Conservation (phyloP, 2,888 invertebrate genomes). For the Arenicola marina region DNA sequence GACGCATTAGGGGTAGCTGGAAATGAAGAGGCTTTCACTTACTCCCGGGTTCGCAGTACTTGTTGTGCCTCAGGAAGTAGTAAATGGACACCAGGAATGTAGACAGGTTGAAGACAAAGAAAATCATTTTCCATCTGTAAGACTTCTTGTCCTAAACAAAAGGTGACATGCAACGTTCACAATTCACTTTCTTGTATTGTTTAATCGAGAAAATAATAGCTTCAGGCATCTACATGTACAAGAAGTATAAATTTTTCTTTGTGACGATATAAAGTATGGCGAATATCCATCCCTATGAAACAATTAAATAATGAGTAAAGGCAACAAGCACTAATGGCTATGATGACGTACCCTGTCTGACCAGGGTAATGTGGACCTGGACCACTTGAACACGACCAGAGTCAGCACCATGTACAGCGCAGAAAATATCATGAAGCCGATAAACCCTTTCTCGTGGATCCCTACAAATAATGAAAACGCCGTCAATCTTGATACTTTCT, state of each 20-base stretch:
- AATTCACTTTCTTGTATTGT: too few relatives aligned
- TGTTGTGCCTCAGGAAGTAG: conserved; percentile 87
- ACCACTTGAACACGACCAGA: conserved; percentile 65
- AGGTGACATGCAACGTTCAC: neutral
- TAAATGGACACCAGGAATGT: conserved; percentile 77
- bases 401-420: conserved; percentile 85
- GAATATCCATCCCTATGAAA: too few relatives aligned
- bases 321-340: neutral
- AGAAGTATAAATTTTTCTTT: neutral
- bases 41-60: conserved; percentile 89
- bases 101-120: conserved; percentile 75
- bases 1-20: conserved; percentile 94
- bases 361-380: neutral
- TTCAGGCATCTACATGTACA: neutral
- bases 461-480: conserved; percentile 41
- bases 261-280: too few relatives aligned
- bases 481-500: too few relatives aligned
- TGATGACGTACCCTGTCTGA: neutral
- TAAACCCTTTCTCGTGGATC: conserved; percentile 76
- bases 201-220: neutral
- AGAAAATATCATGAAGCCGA: conserved; percentile 83
- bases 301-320: too few relatives aligned
- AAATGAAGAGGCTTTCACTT: conserved; percentile 56
- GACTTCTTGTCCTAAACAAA: conserved; percentile 19
- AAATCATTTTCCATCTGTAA: conserved; percentile 8